Base-by-base conservation (phyloP, 2,113 vertebrate genomes). In the Thymallus thymallus region DNA sequence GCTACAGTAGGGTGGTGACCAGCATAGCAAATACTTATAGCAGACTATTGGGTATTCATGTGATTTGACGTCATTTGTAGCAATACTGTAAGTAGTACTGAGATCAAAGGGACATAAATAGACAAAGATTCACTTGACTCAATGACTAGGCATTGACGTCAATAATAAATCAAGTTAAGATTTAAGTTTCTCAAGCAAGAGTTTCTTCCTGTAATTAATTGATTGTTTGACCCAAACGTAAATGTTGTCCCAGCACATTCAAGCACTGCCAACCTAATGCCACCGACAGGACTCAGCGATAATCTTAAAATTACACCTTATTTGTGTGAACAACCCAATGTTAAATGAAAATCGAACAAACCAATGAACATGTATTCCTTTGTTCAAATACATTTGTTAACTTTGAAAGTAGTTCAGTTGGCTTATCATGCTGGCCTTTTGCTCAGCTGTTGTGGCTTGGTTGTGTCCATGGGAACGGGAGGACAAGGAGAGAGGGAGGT, bases 391-490 rank as follows among this genome's bases (percentile, higher is more conserved):
- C 46, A 77, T 45, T 67, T 77, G 72, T 72, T 71, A 69, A 67
- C 75, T 74, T 86, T 76, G n/a, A 58, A 65, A 75, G 73, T 73
- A 76, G 67, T 86, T 75, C 18, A 35, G 16, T 66, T 26, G 67
- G 67, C 89, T 90, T 89, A 92, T 90, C 90, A 82, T n/a, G 22
- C 71, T 66, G 18, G 64, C 74, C 74, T 83, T 84, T 81, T 76
- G 71, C 76, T 60, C 66, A 68, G 48, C 69, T 26, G 73, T 90
- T 88, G 77, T 87, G 75, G 80, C 79, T 87, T 77, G 12, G 62
- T 73, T 75, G 87, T 92, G 85, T 87, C 92, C 88, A 90, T 91
- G 88, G 90, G 81, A 92, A 92, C 91, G 64, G 32, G 65, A 7
- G 70, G 63, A 48, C 71, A 55, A 76, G 77, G 70, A 74, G 35